These are phyloP conservation scores for Allygus modestus DNA, from an alignment of 2,888 invertebrate genomes.

Conservation along the genomic window DNA sequence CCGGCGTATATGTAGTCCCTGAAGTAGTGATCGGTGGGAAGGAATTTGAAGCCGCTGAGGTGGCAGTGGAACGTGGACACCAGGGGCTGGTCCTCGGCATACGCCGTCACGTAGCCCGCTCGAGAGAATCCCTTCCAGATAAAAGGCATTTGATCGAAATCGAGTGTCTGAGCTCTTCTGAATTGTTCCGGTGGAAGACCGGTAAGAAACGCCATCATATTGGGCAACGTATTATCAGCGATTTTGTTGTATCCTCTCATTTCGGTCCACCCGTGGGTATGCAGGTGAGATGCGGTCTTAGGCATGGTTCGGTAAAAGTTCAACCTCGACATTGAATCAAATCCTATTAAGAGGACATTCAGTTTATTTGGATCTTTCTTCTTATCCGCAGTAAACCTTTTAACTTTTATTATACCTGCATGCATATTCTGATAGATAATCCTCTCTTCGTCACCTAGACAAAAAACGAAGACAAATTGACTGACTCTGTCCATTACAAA, in stretches of 20 bases:
- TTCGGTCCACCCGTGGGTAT: slow-evolving; percentile 83
- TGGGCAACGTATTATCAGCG: slow-evolving; percentile 94
- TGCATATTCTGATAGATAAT: slow-evolving; percentile 75
- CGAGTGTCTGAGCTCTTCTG: slow-evolving; percentile 72
- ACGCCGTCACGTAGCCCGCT: slow-evolving; percentile 87
- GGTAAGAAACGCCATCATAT: slow-evolving; percentile 88
- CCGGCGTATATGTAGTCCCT: slow-evolving; percentile 84
- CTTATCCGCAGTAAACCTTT: slow-evolving; percentile 68
- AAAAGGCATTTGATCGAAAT: slow-evolving; percentile 83
- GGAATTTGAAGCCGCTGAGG: slow-evolving; percentile 82
- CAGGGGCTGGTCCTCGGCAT: slow-evolving; percentile 85
- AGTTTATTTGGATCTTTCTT: slow-evolving; percentile 10
- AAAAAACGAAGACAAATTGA: slow-evolving; percentile 11
- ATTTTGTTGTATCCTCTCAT: slow-evolving; percentile 87
- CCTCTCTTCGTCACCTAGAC: background rate
- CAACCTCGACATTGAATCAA: slow-evolving; percentile 90
- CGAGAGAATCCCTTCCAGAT: slow-evolving; percentile 84
- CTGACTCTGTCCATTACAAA: background rate
- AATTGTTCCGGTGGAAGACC: slow-evolving; percentile 76
- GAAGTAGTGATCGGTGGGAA: slow-evolving; percentile 90
- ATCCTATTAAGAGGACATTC: slow-evolving; percentile 88
- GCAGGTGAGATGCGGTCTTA: slow-evolving; percentile 82
- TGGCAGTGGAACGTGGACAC: slow-evolving; percentile 87
- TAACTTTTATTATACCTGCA: slow-evolving; percentile 76
- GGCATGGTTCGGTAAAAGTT: slow-evolving; percentile 87